These are phyloP conservation scores for Craseonycteris thonglongyai DNA, from an alignment of 2,113 vertebrate genomes.

Conservation along the genomic window DNA sequence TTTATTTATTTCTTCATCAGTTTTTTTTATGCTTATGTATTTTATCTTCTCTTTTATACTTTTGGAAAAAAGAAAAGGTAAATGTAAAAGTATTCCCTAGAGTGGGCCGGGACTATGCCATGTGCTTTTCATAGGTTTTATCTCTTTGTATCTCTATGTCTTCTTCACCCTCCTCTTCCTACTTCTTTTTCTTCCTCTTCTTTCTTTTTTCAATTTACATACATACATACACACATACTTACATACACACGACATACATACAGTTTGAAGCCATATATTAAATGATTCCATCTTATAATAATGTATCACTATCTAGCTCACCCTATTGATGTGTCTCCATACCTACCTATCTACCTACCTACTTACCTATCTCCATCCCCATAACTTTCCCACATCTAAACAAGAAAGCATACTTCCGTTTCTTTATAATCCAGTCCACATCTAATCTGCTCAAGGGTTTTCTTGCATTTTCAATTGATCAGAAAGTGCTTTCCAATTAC, in stretches of 20 bases:
- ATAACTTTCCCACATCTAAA: background rate
- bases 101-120: background rate
- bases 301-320: background rate
- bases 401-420: background rate
- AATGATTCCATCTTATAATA: background rate
- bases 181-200: background rate
- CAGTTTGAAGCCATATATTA: background rate
- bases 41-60: background rate
- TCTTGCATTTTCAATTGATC: background rate
- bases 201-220: background rate
- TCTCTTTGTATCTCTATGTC: background rate
- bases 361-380: background rate
- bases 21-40: background rate
- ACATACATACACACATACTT: background rate
- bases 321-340: background rate
- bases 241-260: background rate
- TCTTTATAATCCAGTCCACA: background rate
- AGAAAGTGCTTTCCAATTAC: background rate
- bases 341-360: background rate
- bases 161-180: background rate
- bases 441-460: background rate
- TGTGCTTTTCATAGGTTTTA: background rate
- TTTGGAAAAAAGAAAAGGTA: background rate
- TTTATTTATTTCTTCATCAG: background rate
- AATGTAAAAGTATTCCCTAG: background rate